Percentiles rank a stretch among this genome's conserved stretches.
These are phyloP conservation scores for Elymnias hypermnestra DNA, from an alignment of 1,140 invertebrate species.

Conservation along the genomic window DNA sequence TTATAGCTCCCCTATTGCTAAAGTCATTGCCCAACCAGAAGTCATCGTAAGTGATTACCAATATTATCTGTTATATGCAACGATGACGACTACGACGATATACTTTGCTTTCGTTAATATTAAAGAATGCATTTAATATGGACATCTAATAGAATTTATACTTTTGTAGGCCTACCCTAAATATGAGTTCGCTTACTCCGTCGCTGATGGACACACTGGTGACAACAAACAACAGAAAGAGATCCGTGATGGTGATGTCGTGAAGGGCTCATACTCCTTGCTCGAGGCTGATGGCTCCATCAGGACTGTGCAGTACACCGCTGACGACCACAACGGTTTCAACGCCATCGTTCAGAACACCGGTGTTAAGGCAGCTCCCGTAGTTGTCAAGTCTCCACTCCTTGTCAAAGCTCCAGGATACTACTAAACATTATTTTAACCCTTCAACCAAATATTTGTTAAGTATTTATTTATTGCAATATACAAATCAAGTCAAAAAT, in stretches of 20 bases:
- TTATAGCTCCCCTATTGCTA: constrained; percentile 32
- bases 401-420: no score
- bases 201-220: constrained; percentile 34
- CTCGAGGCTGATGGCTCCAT: constrained; percentile 76
- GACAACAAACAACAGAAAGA: constrained; percentile 76
- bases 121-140: no score
- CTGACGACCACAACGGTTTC: constrained; percentile 75
- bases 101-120: no score
- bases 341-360: constrained; percentile 71
- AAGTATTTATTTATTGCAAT: no score
- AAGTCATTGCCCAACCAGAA: constrained; percentile 32
- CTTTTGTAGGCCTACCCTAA: constrained; percentile 39
- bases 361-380: not conserved
- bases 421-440: no score
- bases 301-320: constrained; percentile 73
- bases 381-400: no score
- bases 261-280: constrained; percentile 75
- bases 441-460: no score
- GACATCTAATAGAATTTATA: not conserved
- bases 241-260: constrained; percentile 71
- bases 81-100: no score
- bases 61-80: no score
- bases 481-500: no score
- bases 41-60: no score
- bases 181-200: constrained; percentile 75